Conservation (phyloP, 1,140 invertebrate species). For the Drosophila micromelanica region DNA sequence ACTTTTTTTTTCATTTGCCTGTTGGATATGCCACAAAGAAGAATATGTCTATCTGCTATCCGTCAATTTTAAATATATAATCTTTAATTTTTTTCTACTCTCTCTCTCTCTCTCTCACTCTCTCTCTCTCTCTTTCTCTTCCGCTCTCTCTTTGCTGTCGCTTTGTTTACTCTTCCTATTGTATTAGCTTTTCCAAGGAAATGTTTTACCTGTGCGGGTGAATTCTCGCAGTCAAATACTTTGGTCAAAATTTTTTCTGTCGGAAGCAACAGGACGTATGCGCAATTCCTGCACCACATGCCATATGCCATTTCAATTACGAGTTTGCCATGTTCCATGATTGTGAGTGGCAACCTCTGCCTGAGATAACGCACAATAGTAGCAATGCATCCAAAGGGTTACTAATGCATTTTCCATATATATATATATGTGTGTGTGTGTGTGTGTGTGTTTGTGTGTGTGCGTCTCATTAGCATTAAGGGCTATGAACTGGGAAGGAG, state of each 20-base stretch:
- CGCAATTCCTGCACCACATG: constrained; percentile 31
- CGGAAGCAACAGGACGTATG: constrained; percentile 41
- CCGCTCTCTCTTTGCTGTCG: not conserved
- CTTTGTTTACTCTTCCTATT: not conserved
- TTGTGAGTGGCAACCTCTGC: constrained; percentile 23
- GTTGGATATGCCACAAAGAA: not conserved
- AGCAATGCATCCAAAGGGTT: constrained; percentile 5
- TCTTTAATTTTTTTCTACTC: not conserved
- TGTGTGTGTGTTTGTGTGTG: not conserved
- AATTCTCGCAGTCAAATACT: constrained; percentile 19
- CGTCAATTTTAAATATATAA: not conserved
- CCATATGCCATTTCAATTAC: constrained; percentile 33
- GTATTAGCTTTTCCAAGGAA: no score
- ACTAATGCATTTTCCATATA: not conserved
- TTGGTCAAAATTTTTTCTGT: constrained; percentile 1
- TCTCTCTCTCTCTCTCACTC: not conserved
- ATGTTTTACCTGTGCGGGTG: not conserved
- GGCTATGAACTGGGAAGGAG: not conserved
- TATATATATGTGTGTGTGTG: no score
- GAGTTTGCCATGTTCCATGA: constrained; percentile 29
- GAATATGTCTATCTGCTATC: not conserved
- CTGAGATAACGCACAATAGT: constrained; percentile 4
- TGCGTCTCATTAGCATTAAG: constrained; percentile 24
- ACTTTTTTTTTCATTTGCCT: no score
- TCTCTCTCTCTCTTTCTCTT: not conserved